These are phyloP conservation scores for Scatophagus argus DNA, from an alignment of 2,113 vertebrate species.

Conservation along the genomic window DNA sequence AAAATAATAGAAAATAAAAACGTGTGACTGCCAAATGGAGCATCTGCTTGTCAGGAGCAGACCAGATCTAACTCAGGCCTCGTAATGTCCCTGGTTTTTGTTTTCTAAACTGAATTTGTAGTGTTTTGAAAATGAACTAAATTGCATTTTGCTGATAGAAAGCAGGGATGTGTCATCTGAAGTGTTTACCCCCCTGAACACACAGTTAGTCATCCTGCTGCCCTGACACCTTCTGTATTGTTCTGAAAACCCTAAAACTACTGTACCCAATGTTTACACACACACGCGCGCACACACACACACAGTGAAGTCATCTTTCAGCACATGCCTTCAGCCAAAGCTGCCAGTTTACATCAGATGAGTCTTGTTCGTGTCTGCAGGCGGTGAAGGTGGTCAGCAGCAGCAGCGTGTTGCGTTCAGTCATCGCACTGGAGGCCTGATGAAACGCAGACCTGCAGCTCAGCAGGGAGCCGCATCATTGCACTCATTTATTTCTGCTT, in stretches of 20 bases:
- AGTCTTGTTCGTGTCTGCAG: slow-evolving; percentile 10
- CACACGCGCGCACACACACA: not conserved
- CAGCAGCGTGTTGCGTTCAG: not conserved
- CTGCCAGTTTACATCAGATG: slow-evolving; percentile 5
- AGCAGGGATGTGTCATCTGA: slow-evolving; percentile 5
- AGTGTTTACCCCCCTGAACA: slow-evolving; percentile 13
- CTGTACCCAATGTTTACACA: not conserved
- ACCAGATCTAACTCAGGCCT: not conserved
- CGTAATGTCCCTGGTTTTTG: not conserved
- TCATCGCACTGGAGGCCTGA: not conserved
- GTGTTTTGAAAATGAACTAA: not conserved
- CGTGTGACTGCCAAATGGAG: not conserved
- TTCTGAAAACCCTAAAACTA: not conserved
- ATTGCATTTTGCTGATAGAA: slow-evolving; percentile 3
- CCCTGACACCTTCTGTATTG: not conserved
- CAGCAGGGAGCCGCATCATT: slow-evolving; percentile 19
- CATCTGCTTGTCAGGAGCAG: not conserved
- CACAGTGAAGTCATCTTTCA: not conserved
- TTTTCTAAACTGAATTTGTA: not conserved
- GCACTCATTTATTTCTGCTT: slow-evolving; percentile 39
- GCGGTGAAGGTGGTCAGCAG: not conserved
- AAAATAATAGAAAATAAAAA: not conserved
- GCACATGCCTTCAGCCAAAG: not conserved
- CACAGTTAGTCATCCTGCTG: slow-evolving; percentile 19
- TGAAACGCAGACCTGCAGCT: slow-evolving; percentile 22